Evolutionary conservation across 2,113 vertebrate species (phyloP), one percentile per base, ranked within the genome.

Genomic region (Clarias magur): DNA sequence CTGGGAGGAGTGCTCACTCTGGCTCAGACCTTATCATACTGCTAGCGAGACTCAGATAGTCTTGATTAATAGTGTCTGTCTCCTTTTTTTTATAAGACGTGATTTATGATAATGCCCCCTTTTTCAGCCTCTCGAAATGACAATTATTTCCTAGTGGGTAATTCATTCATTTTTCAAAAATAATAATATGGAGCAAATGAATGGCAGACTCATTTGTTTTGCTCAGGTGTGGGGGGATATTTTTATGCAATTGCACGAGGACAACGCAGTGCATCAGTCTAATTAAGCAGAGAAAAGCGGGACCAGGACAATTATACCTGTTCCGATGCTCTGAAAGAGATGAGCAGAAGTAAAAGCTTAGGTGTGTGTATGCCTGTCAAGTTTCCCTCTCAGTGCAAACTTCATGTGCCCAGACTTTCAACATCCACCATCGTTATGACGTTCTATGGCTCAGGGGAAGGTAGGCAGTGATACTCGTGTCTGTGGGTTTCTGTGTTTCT

Each of bases 101-200:
- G 91, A 92, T 90, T 91, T 90, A 89, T 90, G 89, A 88, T 92
- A 88, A 90, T 91, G 86, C 89, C 78, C 87, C 85, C 84, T 87
- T 85, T 89, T 90, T 88, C 87, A 88, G 89, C 85, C 83, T 88
- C 85, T 89, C 82, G 89, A 83, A 91, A 91, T 90, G 91, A 92
- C 90, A 92, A 91, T 91, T 90, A 91, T 90, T 87, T 88, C 88
- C 89, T 88, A 87, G 88, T 94, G 92, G 93, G 92, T 91, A 93
- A 95, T 91, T 91, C 90, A 91, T 91, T 91, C 90, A 91, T 91
- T 94, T 95, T 93, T 93, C 95, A 93, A 95, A 93, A 95, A 94
- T 94, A 95, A 92, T 93, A 94, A 93, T 93, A 94, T 91, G 89
- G 93, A 93, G 93, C 91, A 93, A 94, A 92, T 93, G 93, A 95